phyloP scores from a whole-genome alignment of 1,140 invertebrate genomes.

The Brachionus koreanus region DNA sequence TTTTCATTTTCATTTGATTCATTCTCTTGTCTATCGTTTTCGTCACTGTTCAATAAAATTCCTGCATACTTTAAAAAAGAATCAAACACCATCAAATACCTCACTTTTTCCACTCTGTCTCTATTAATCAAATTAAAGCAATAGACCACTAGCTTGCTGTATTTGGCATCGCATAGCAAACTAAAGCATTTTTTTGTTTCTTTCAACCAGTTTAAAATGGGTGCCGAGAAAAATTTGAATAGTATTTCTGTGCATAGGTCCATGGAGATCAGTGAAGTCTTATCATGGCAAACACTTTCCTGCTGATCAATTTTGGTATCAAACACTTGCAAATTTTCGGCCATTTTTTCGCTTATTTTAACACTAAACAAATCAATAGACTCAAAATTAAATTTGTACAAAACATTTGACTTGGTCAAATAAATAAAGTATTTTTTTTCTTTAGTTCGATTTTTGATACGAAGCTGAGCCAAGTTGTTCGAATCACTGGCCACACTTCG shows the following conservation, averaged over 20 bases:
- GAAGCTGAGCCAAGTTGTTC: neutral
- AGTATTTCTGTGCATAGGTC: neutral
- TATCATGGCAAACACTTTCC: neutral
- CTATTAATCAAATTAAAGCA: neutral
- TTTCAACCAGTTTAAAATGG: neutral
- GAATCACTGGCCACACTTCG: neutral
- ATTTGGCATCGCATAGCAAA: neutral
- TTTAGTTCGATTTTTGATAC: slow-evolving; percentile 11
- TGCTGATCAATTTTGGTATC: neutral
- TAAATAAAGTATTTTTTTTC: slow-evolving; percentile 6
- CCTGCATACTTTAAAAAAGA: neutral
- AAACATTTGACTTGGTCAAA: neutral
- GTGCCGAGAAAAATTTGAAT: neutral
- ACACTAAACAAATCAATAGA: slow-evolving; percentile 5
- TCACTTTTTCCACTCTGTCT: neutral
- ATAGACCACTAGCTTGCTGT: neutral
- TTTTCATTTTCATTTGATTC: neutral
- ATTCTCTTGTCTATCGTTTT: neutral
- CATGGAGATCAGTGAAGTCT: neutral
- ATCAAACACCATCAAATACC: neutral
- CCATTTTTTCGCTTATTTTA: slow-evolving; percentile 3
- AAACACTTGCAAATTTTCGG: neutral
- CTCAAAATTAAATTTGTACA: slow-evolving; percentile 35
- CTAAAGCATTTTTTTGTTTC: neutral
- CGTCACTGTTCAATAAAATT: neutral